Base-by-base conservation (phyloP, 1,140 invertebrate genomes). In the Sinonovacula constricta region DNA sequence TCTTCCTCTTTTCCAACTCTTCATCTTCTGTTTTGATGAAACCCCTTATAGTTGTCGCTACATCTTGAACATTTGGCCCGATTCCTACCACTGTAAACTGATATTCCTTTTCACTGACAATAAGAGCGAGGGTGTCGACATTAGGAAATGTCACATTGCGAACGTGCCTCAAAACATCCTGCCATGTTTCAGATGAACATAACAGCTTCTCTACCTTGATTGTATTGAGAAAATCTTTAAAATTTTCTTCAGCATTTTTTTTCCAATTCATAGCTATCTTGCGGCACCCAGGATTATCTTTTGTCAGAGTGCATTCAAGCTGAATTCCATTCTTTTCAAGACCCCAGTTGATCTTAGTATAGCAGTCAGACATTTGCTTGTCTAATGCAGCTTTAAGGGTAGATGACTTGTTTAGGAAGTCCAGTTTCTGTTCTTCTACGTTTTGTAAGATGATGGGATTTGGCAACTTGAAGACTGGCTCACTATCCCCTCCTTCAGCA, bases 401-500 rank as follows among this genome's bases (percentile, higher is more conserved):
- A 24, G 39, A 31, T 2, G 77, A 79, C 31, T 65, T 30, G 4
- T 72, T 34, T 24, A 72, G 15, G 24, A 72, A 79, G n/a, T 56
- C 49, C 49, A 72, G 56, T 33, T 79, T 79, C 4, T 66, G 30
- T 0, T 14, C 0, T 22, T 75, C 56, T 7, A 57, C 56, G 3
- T 59, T 26, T 4, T 53, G 31, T 18, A 69, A 31, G 22, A 34
- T 18, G 10, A 75, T 18, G 12, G 36, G 22, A 15, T 54, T 30
- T 5, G 71, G 79, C 14, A 51, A 26, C 10, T n/a, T 7, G 22
- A 80, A 67, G 1, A 26, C 22, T 62, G 57, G 26, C 15, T 72
- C 59, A 0, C 18, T 33, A 1, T 14, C 10, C 3, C 63, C 70
- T n/a, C 81, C 81, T 31, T 80, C 81, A 22, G 71, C 66, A 12